These are phyloP conservation scores for Campylomormyrus numenius DNA, from an alignment of 2,113 vertebrate species.

Conservation along the genomic window DNA sequence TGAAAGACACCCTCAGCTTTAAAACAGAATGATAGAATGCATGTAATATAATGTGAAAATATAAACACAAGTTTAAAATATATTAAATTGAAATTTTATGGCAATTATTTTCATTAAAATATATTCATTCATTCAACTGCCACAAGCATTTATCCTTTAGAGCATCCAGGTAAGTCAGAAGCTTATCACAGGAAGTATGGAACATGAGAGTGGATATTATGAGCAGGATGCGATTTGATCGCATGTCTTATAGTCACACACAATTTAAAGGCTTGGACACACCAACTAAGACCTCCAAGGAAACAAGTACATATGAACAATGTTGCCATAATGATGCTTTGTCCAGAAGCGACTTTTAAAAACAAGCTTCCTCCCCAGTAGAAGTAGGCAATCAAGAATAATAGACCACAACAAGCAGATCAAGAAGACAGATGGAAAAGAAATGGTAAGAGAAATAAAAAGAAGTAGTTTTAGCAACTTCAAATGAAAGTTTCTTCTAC, in stretches of 20 bases:
- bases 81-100: background rate
- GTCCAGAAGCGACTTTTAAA: background rate
- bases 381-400: background rate
- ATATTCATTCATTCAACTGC: background rate
- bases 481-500: background rate
- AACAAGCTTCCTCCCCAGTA: background rate
- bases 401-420: background rate
- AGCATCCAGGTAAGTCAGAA: background rate
- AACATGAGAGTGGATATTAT: background rate
- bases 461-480: background rate
- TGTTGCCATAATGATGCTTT: background rate
- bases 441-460: background rate
- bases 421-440: background rate
- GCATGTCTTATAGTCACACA: background rate
- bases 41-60: background rate
- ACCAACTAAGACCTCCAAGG: background rate
- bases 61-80: background rate
- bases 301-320: background rate
- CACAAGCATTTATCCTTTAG: background rate
- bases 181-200: background rate
- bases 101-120: background rate
- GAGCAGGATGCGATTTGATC: background rate
- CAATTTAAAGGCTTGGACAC: background rate
- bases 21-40: background rate
- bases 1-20: background rate